phyloP scores from a whole-genome alignment of 2,797 vertebrate genomes.

The Schizopygopsis pylzovi region DNA sequence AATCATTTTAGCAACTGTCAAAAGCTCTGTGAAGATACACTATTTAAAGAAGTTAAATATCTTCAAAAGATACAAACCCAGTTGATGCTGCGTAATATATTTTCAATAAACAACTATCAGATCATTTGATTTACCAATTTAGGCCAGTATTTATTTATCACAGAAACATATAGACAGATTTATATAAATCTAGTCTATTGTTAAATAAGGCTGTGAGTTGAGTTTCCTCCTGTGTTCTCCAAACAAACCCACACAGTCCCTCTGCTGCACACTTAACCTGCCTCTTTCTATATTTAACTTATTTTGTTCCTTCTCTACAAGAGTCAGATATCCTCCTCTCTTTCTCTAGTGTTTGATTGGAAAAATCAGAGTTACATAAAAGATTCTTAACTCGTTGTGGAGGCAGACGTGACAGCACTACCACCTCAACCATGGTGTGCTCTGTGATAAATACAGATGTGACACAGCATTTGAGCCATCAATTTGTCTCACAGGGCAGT shows the following conservation, averaged over 20 bases:
- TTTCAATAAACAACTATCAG: neutral
- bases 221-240: neutral
- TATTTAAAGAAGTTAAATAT: neutral
- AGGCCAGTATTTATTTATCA: neutral
- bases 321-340: neutral
- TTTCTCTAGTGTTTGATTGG: neutral
- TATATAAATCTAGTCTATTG: neutral
- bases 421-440: neutral
- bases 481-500: neutral
- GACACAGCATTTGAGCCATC: neutral
- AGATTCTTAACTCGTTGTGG: neutral
- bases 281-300: slow-evolving; percentile 14
- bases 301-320: neutral
- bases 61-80: neutral
- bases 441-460: neutral
- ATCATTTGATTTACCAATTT: neutral
- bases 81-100: neutral
- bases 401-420: neutral
- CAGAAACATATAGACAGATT: neutral
- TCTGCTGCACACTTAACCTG: slow-evolving; percentile 1
- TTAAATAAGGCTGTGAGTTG: neutral
- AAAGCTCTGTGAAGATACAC: neutral
- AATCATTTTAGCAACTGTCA: neutral
- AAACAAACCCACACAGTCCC: slow-evolving; percentile 19
- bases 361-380: neutral